Conservation (phyloP, 1,140 invertebrate genomes). For the Spodoptera litura region DNA sequence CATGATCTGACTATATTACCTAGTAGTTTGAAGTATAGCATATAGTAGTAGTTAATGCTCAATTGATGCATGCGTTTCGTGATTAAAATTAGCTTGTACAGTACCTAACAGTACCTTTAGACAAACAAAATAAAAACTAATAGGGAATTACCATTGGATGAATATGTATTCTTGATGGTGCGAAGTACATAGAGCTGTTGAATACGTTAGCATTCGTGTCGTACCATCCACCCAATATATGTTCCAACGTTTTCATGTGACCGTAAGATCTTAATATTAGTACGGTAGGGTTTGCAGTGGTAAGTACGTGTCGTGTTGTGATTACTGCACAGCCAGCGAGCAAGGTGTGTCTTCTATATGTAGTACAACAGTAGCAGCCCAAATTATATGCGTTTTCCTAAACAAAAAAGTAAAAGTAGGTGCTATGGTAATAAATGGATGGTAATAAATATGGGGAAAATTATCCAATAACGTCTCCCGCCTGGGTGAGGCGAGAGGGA, state of each 20-base stretch:
- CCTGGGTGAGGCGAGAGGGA: too few relatives aligned
- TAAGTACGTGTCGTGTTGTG: not conserved
- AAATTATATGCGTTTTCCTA: not conserved
- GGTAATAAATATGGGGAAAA: too few relatives aligned
- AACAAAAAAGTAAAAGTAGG: too few relatives aligned
- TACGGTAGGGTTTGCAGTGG: not conserved
- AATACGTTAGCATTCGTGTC: not conserved
- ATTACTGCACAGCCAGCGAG: conserved; percentile 6
- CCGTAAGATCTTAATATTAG: not conserved
- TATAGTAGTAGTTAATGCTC: too few relatives aligned
- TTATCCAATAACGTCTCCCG: too few relatives aligned
- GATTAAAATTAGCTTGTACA: too few relatives aligned
- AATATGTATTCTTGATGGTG: not conserved
- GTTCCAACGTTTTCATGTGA: not conserved
- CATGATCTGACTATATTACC: too few relatives aligned
- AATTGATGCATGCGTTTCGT: too few relatives aligned
- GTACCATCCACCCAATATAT: conserved; percentile 15
- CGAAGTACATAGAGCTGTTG: not conserved
- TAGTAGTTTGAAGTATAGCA: too few relatives aligned
- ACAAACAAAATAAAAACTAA: too few relatives aligned
- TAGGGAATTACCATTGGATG: not conserved
- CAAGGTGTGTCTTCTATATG: not conserved
- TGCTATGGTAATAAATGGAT: too few relatives aligned
- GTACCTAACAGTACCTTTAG: too few relatives aligned
- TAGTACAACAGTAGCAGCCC: conserved; percentile 6